Conservation (phyloP, 2,888 invertebrate species). For the Monoplex corrugatus region DNA sequence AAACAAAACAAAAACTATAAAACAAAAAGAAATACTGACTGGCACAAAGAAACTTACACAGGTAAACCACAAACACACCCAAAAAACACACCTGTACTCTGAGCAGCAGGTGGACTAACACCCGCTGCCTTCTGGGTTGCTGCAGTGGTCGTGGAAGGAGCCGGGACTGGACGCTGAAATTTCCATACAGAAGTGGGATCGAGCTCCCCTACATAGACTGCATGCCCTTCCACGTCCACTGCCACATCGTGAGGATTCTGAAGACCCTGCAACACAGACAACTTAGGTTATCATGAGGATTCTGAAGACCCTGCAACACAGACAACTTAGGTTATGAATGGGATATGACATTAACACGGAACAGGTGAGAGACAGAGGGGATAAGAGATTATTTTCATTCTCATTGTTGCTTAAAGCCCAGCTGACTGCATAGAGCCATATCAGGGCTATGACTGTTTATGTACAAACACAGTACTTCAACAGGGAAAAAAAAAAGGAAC, state of each 20-base stretch:
- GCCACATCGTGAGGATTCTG: constrained; percentile 91
- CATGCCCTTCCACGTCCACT: constrained; percentile 85
- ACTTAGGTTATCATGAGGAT: constrained; percentile 91
- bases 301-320: constrained; percentile 83
- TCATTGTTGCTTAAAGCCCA: too few relatives aligned
- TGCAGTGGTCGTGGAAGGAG: neutral
- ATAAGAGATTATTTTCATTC: too few relatives aligned
- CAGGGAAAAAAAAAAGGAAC: too few relatives aligned
- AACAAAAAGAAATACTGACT: neutral
- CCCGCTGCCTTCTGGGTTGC: neutral
- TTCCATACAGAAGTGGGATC: constrained; percentile 87
- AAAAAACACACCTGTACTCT: neutral
- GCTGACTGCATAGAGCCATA: too few relatives aligned
- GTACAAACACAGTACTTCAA: too few relatives aligned
- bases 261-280: constrained; percentile 82
- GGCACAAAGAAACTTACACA: neutral
- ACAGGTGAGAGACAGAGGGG: too few relatives aligned
- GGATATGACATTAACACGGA: too few relatives aligned
- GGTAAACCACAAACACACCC: neutral
- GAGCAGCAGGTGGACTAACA: neutral
- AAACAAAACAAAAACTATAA: neutral
- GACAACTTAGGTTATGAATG: constrained; percentile 87
- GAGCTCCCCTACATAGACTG: constrained; percentile 90
- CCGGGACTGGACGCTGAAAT: constrained; percentile 77
- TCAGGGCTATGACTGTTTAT: too few relatives aligned